Evolutionary conservation across 2,888 invertebrate species (phyloP).

Genomic region (Volucella bombylans): DNA sequence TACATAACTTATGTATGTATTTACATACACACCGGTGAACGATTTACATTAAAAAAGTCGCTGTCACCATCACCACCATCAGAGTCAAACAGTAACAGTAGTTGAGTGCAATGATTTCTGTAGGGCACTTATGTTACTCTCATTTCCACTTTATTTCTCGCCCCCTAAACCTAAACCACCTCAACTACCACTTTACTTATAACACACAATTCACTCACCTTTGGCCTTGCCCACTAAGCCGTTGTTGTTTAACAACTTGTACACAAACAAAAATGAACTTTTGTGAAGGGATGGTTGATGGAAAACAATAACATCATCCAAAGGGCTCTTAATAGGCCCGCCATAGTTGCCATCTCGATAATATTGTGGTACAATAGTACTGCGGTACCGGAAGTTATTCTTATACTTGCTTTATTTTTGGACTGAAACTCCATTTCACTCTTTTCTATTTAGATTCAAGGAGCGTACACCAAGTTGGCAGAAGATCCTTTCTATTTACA

Average conservation of each 20-base stretch:
- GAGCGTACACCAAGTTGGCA: no score
- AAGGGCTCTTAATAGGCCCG: neutral
- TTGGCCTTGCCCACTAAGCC: conserved; percentile 54
- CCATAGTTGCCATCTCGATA: no score
- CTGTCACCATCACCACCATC: conserved; percentile 18
- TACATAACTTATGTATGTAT: neutral
- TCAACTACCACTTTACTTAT: no score
- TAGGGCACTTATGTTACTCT: conserved; percentile 44
- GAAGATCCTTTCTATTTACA: no score
- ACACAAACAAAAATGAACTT: conserved; percentile 65
- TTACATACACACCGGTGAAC: conserved; percentile 23
- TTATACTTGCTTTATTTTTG: no score
- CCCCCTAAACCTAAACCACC: no score
- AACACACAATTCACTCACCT: conserved; percentile 26
- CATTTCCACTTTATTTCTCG: conserved; percentile 31
- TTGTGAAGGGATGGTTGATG: neutral
- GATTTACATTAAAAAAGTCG: conserved; percentile 24
- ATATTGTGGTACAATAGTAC: no score
- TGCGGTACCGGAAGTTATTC: no score
- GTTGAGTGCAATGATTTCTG: conserved; percentile 62
- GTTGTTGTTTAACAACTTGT: conserved; percentile 29
- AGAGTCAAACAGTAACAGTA: conserved; percentile 41
- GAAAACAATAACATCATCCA: conserved; percentile 52
- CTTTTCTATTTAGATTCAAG: no score
- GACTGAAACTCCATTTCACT: no score